Evolutionary conservation across 2,888 invertebrate genomes (phyloP).

Genomic region (Alentia gelatinosa): DNA sequence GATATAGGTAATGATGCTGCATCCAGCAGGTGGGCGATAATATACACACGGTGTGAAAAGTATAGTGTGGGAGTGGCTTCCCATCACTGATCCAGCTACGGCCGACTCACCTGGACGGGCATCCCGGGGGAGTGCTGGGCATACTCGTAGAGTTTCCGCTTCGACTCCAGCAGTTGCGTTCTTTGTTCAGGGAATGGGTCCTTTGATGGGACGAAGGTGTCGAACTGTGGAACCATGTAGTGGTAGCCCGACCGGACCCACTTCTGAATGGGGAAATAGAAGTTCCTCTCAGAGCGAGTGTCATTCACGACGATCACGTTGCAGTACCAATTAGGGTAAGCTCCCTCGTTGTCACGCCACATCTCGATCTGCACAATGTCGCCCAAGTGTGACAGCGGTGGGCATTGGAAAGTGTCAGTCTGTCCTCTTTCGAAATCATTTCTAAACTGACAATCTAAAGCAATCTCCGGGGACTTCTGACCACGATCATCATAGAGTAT

Average conservation of each 20-base stretch:
- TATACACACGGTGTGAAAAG: neutral
- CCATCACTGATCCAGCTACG: no score
- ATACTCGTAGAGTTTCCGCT: slow-evolving; percentile 68
- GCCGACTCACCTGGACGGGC: slow-evolving; percentile 65
- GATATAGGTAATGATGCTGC: no score
- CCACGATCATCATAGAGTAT: slow-evolving; percentile 78
- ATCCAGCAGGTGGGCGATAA: neutral
- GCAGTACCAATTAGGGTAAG: slow-evolving; percentile 80
- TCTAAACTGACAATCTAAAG: slow-evolving; percentile 76
- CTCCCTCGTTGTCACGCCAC: slow-evolving; percentile 78
- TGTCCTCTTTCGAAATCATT: slow-evolving; percentile 79
- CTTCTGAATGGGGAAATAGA: slow-evolving; percentile 79
- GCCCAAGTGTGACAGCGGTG: slow-evolving; percentile 65
- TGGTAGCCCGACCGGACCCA: slow-evolving; percentile 79
- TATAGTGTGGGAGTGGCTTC: neutral
- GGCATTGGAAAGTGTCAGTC: slow-evolving; percentile 74
- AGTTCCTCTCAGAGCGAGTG: slow-evolving; percentile 67
- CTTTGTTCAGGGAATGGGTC: slow-evolving; percentile 78
- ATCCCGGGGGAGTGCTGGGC: slow-evolving; percentile 65
- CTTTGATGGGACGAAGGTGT: slow-evolving; percentile 79
- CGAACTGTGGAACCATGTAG: slow-evolving; percentile 78
- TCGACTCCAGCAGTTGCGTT: slow-evolving; percentile 77
- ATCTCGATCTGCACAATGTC: slow-evolving; percentile 76
- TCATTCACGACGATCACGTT: slow-evolving; percentile 74
- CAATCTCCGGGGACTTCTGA: slow-evolving; percentile 72